These are phyloP conservation scores for Cephus pulcher DNA, from an alignment of 2,888 invertebrate species.

Conservation along the genomic window DNA sequence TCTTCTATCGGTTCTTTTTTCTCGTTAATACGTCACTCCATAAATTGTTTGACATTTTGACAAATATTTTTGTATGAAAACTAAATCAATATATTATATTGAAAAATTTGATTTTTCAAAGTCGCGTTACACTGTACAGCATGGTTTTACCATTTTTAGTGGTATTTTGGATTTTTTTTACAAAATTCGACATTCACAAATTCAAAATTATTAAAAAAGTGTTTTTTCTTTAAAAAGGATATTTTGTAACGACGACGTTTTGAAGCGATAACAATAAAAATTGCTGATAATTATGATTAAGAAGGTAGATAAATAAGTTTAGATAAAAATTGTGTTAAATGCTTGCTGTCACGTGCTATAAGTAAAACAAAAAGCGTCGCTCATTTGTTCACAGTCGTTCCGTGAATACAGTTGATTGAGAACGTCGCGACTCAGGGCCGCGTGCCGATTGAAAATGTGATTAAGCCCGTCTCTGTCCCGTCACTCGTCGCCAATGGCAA, in stretches of 20 bases:
- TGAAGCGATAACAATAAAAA: not conserved
- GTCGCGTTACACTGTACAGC: not conserved
- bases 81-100: not conserved
- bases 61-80: not conserved
- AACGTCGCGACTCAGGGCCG: constrained; percentile 6
- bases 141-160: no score
- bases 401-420: constrained; percentile 3
- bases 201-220: not conserved
- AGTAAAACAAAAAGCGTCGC: not conserved
- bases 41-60: not conserved
- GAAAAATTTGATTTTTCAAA: not conserved
- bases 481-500: constrained; percentile 12
- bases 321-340: no score
- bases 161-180: no score
- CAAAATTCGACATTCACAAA: no score
- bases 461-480: constrained; percentile 26
- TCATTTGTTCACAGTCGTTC: not conserved
- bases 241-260: not conserved
- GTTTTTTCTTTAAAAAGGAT: not conserved
- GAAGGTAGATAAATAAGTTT: not conserved
- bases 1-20: not conserved
- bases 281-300: not conserved
- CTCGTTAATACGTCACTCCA: not conserved
- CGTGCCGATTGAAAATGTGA: constrained; percentile 33
- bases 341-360: no score